Evolutionary conservation across 1,140 invertebrate species (phyloP).

Genomic region (Sipha flava): DNA sequence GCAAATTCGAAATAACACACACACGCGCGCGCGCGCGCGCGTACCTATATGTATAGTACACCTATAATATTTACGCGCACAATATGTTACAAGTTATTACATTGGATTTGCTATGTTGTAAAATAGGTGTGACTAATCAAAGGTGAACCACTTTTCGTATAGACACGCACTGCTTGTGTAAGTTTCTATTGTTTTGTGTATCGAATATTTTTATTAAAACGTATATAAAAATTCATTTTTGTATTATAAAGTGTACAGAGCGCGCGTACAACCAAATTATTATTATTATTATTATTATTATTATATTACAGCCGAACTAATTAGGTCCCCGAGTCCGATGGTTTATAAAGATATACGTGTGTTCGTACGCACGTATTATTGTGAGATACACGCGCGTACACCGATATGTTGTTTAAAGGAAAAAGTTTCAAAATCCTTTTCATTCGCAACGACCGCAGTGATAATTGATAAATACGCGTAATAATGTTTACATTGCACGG

Average conservation of each 20-base stretch:
- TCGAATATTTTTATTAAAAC: background rate
- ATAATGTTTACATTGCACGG: too few species aligned
- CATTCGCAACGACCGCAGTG: too few species aligned
- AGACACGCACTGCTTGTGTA: background rate
- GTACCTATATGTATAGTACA: background rate
- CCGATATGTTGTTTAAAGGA: background rate
- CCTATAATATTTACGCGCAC: background rate
- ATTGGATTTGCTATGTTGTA: background rate
- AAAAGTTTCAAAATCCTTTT: background rate
- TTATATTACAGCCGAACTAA: background rate
- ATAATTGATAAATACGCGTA: too few species aligned
- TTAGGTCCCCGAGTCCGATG: background rate
- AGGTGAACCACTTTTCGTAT: slow-evolving; percentile 1
- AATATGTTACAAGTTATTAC: too few species aligned
- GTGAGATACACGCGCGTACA: too few species aligned
- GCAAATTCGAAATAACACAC: background rate
- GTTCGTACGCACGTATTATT: too few species aligned
- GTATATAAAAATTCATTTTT: background rate
- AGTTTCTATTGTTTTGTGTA: background rate
- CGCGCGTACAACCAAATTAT: too few species aligned
- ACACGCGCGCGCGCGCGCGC: too few species aligned
- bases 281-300: too few species aligned
- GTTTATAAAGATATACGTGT: too few species aligned
- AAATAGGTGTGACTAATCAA: slow-evolving; percentile 8
- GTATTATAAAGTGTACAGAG: background rate